phyloP scores from a whole-genome alignment of 2,888 invertebrate species.

The Chymomyza amoena region DNA sequence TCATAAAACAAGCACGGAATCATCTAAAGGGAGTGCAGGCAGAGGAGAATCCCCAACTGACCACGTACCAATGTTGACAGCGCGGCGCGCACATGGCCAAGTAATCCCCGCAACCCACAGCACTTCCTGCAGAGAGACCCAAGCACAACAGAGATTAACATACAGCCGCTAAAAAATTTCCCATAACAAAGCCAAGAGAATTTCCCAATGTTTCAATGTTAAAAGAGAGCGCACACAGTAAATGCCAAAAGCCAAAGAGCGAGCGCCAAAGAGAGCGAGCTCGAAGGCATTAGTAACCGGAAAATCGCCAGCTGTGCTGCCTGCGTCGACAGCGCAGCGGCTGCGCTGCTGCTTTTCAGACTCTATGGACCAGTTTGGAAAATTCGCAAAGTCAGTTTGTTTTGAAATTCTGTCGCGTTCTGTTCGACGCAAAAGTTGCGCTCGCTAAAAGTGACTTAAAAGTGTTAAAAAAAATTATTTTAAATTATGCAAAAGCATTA shows the following conservation, averaged over 20 bases:
- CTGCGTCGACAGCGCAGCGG: constrained; percentile 23
- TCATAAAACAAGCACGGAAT: constrained; percentile 51
- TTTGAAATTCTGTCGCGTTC: constrained; percentile 67
- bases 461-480: neutral
- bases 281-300: neutral
- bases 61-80: constrained; percentile 55
- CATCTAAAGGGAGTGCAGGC: neutral
- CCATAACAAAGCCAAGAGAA: constrained; percentile 58
- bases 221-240: constrained; percentile 29
- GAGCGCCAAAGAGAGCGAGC: constrained; percentile 1
- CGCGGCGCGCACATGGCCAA: constrained; percentile 50
- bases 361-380: constrained; percentile 69
- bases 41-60: neutral
- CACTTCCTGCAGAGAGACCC: neutral
- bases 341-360: constrained; percentile 47
- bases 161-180: constrained; percentile 40
- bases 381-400: constrained; percentile 74
- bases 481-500: neutral
- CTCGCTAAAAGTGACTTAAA: neutral
- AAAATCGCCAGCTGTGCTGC: constrained; percentile 16
- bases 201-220: constrained; percentile 53
- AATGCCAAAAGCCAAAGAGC: constrained; percentile 24
- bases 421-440: constrained; percentile 38
- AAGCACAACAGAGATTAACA: neutral
- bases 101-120: neutral